Evolutionary conservation across 2,888 invertebrate genomes (phyloP).

Genomic region (Drosophila suboccidentalis): DNA sequence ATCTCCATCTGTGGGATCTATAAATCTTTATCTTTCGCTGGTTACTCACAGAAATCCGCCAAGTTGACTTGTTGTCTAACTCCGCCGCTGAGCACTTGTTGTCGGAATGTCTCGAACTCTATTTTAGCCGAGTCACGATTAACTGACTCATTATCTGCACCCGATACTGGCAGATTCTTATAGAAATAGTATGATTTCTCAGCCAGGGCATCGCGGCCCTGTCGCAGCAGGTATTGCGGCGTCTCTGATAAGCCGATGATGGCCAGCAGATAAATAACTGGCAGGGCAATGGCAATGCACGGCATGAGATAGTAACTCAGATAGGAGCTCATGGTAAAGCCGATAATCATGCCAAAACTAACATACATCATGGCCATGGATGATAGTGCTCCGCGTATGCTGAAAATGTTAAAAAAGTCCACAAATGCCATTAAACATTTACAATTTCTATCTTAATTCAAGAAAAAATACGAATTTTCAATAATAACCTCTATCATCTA

Average conservation of each 20-base stretch:
- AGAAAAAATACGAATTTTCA: no score
- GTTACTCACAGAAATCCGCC: slow-evolving; percentile 76
- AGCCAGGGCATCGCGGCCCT: slow-evolving; percentile 64
- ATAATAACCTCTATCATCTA: no score
- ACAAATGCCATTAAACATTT: neutral
- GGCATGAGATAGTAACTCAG: slow-evolving; percentile 76
- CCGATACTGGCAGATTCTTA: slow-evolving; percentile 59
- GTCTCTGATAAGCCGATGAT: slow-evolving; percentile 75
- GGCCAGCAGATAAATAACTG: slow-evolving; percentile 70
- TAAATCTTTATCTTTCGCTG: neutral
- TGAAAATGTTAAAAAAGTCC: slow-evolving; percentile 17
- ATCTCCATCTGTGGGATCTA: neutral
- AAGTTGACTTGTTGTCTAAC: slow-evolving; percentile 47
- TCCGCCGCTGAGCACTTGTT: slow-evolving; percentile 60
- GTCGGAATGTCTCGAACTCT: slow-evolving; percentile 68
- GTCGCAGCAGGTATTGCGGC: slow-evolving; percentile 72
- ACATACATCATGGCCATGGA: slow-evolving; percentile 76
- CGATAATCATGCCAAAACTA: slow-evolving; percentile 75
- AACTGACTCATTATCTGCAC: slow-evolving; percentile 39
- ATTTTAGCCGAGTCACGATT: slow-evolving; percentile 48
- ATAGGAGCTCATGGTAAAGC: slow-evolving; percentile 70
- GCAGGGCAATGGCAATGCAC: slow-evolving; percentile 64
- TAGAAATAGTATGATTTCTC: slow-evolving; percentile 78
- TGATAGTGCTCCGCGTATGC: slow-evolving; percentile 77
- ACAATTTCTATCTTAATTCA: no score